These are phyloP conservation scores for Dolomedes plantarius DNA, from an alignment of 2,888 invertebrate species.

Conservation along the genomic window DNA sequence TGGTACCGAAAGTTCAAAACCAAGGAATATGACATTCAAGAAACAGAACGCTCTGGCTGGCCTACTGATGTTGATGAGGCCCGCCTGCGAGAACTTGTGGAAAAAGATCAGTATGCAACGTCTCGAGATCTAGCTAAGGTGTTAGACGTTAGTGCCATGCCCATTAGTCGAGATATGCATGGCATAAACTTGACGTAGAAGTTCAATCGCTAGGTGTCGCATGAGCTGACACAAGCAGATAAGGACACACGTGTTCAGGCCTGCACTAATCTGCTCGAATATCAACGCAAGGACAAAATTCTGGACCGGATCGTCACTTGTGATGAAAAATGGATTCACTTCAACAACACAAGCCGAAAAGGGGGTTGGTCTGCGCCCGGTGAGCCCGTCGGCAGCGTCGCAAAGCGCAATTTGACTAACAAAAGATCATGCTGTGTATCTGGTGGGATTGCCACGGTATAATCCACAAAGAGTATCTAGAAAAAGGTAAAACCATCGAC, in stretches of 20 bases:
- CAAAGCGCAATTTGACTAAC: too few relatives aligned
- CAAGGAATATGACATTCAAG: background rate
- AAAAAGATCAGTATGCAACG: background rate
- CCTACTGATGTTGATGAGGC: background rate
- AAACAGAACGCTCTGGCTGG: constrained; percentile 2
- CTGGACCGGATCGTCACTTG: background rate
- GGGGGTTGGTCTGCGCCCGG: too few relatives aligned
- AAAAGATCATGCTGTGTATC: too few relatives aligned
- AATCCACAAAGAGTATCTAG: too few relatives aligned
- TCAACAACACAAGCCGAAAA: too few relatives aligned
- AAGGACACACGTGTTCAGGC: background rate
- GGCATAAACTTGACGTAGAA: background rate
- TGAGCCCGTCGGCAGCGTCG: too few relatives aligned
- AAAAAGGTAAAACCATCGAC: too few relatives aligned
- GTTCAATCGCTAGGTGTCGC: background rate
- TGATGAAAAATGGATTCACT: constrained; percentile 13
- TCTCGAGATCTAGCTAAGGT: background rate
- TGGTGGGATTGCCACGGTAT: too few relatives aligned
- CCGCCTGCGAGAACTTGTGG: background rate
- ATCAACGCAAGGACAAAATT: constrained; percentile 10
- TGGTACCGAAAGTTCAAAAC: constrained; percentile 14
- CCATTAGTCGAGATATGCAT: background rate
- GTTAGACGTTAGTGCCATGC: background rate
- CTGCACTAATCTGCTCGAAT: constrained; percentile 22
- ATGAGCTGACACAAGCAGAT: background rate